These are phyloP conservation scores for Siphonodentalium dalli DNA, from an alignment of 2,888 invertebrate species.

Conservation along the genomic window DNA sequence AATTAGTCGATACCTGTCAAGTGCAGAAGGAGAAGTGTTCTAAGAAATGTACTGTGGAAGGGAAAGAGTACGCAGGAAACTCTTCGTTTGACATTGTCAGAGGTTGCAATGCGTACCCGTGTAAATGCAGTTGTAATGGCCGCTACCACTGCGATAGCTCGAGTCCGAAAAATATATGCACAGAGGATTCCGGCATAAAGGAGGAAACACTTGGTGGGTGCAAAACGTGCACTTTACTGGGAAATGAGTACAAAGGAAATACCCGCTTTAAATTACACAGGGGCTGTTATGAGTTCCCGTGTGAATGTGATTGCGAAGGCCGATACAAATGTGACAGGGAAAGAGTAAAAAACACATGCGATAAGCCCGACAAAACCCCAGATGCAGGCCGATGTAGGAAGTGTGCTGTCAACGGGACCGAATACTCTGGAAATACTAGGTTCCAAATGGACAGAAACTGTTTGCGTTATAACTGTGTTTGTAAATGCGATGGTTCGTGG, in stretches of 20 bases:
- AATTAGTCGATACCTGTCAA: slow-evolving; percentile 32
- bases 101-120: slow-evolving; percentile 34
- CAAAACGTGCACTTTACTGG: slow-evolving; percentile 21
- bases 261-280: slow-evolving; percentile 32
- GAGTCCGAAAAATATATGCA: slow-evolving; percentile 25
- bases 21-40: slow-evolving; percentile 33
- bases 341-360: slow-evolving; percentile 30
- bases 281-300: slow-evolving; percentile 37
- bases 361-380: slow-evolving; percentile 8
- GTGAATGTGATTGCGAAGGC: slow-evolving; percentile 39
- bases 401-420: slow-evolving; percentile 38
- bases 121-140: slow-evolving; percentile 31
- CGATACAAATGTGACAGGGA: slow-evolving; percentile 29
- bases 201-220: slow-evolving; percentile 29
- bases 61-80: slow-evolving; percentile 32
- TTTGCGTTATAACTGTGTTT: slow-evolving; percentile 40
- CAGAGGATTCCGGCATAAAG: too few relatives aligned
- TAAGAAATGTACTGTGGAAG: slow-evolving; percentile 37
- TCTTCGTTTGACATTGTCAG: slow-evolving; percentile 35
- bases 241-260: slow-evolving; percentile 30
- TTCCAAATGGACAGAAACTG: slow-evolving; percentile 33
- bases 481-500: slow-evolving; percentile 49
- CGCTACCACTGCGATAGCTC: slow-evolving; percentile 28
- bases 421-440: slow-evolving; percentile 32
- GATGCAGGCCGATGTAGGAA: slow-evolving; percentile 27